Conservation (phyloP, 1,140 invertebrate species). For the Pogonognathellus flavescens region DNA sequence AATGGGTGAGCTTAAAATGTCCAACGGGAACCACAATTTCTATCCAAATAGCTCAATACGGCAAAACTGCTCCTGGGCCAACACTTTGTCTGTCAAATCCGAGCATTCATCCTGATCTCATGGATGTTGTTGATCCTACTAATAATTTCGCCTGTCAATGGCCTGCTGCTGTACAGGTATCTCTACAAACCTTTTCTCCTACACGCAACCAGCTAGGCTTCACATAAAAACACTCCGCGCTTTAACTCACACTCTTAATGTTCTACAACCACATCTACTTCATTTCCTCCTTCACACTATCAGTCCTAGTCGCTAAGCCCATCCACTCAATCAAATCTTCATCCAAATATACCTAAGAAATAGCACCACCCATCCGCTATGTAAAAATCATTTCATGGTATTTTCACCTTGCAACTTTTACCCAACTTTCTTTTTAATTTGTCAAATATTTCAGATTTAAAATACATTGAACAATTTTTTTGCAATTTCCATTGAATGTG, state of each 20-base stretch:
- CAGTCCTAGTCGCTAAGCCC: too few relatives aligned
- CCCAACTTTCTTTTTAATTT: too few relatives aligned
- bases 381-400: too few relatives aligned
- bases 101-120: constrained; percentile 67
- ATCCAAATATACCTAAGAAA: too few relatives aligned
- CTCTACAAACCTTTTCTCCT: constrained; percentile 65
- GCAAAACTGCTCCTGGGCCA: constrained; percentile 71
- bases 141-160: constrained; percentile 72
- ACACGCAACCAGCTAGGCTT: background rate
- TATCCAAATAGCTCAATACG: constrained; percentile 84
- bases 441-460: too few relatives aligned
- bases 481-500: too few relatives aligned
- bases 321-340: too few relatives aligned
- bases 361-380: too few relatives aligned
- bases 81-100: constrained; percentile 71
- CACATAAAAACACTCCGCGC: background rate
- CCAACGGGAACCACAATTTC: constrained; percentile 88
- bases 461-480: too few relatives aligned
- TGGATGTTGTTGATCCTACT: constrained; percentile 67
- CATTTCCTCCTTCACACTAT: too few relatives aligned
- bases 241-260: background rate
- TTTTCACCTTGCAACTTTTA: too few relatives aligned
- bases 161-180: constrained; percentile 74
- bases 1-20: constrained; percentile 86
- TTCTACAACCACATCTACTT: too few relatives aligned